Evolutionary conservation across 2,888 invertebrate genomes (phyloP).

Genomic region (Watsonalla binaria): DNA sequence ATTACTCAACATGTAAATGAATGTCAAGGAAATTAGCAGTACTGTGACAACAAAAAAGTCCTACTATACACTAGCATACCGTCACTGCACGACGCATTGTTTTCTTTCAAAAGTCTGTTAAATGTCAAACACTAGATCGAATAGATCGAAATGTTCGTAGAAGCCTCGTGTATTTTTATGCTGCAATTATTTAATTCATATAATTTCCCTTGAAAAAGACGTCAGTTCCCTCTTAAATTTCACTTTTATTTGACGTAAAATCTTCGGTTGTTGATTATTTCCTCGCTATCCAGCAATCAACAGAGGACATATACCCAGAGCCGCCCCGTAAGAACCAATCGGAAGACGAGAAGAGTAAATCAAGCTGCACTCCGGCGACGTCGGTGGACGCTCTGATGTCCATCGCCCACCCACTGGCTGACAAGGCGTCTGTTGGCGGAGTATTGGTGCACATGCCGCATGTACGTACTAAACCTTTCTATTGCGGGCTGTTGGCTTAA

Average conservation of each 20-base stretch:
- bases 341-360: constrained; percentile 76
- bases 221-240: too few species aligned
- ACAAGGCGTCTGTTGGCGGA: constrained; percentile 88
- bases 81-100: too few species aligned
- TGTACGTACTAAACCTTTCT: constrained; percentile 77
- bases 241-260: neutral
- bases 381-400: constrained; percentile 48
- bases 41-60: too few species aligned
- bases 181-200: too few species aligned
- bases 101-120: too few species aligned
- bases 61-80: too few species aligned
- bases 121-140: too few species aligned
- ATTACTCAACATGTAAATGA: too few species aligned
- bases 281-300: constrained; percentile 36
- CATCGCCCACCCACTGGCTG: constrained; percentile 70
- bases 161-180: too few species aligned
- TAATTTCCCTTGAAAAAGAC: too few species aligned
- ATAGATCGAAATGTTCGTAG: too few species aligned
- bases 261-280: neutral
- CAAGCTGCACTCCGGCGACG: constrained; percentile 41
- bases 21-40: too few species aligned
- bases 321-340: constrained; percentile 80
- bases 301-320: constrained; percentile 85
- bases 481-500: neutral
- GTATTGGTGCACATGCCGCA: constrained; percentile 95